Evolutionary conservation across 23 tunicate genomes (phyloP).

Genomic region (Botrylloides violaceus): DNA sequence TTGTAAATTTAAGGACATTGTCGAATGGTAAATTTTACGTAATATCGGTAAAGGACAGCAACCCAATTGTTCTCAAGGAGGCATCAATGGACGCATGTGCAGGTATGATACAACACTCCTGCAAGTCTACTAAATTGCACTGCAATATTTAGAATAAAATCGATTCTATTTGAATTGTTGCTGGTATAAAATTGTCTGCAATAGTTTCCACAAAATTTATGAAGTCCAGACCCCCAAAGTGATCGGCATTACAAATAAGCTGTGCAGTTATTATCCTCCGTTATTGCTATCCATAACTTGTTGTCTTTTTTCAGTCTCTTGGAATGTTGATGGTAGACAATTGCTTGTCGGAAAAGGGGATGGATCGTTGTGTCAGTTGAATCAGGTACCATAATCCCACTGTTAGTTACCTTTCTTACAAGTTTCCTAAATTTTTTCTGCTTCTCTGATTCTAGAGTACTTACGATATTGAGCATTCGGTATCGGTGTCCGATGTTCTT

Average conservation of each 20-base stretch:
- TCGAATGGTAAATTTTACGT: not conserved
- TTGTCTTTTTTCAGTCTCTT: constrained; percentile 67
- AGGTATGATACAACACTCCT: too few species aligned
- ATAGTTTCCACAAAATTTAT: too few species aligned
- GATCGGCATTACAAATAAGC: too few species aligned
- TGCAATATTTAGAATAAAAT: too few species aligned
- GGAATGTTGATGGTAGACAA: constrained; percentile 97
- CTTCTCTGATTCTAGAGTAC: constrained; percentile 12
- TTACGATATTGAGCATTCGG: constrained; percentile 52
- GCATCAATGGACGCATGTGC: not conserved
- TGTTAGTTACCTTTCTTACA: not conserved
- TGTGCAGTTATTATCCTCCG: too few species aligned
- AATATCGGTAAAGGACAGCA: not conserved
- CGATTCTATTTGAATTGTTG: too few species aligned
- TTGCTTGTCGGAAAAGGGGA: constrained; percentile 83
- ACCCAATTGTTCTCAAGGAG: not conserved
- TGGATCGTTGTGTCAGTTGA: constrained; percentile 81
- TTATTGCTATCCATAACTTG: too few species aligned
- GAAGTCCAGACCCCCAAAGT: too few species aligned
- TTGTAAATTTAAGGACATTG: not conserved
- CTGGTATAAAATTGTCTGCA: too few species aligned
- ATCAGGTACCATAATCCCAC: constrained; percentile 38
- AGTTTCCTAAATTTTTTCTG: not conserved
- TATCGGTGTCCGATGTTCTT: constrained; percentile 51
- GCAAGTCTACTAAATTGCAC: too few species aligned